phyloP scores from a whole-genome alignment of 2,797 vertebrate genomes.

The Sphenopsis melanotis region DNA sequence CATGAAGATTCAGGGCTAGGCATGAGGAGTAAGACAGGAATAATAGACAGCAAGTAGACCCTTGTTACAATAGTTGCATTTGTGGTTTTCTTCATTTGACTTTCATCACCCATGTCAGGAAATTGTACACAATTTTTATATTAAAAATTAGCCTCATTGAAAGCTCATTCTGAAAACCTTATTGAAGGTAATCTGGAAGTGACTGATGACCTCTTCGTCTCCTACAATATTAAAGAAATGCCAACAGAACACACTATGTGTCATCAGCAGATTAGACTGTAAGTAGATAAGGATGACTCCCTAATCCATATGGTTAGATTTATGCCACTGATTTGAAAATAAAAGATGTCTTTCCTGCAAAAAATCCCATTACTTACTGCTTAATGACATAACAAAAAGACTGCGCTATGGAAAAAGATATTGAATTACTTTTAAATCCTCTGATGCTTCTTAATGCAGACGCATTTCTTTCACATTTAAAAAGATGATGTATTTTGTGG shows the following conservation, averaged over 20 bases:
- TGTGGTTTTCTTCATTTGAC: background rate
- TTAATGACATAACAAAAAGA: conserved; percentile 35
- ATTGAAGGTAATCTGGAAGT: conserved; percentile 34
- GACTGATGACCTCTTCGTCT: conserved; percentile 26
- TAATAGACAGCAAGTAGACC: background rate
- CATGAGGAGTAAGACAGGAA: background rate
- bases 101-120: background rate
- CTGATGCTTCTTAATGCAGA: conserved; percentile 3
- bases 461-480: background rate
- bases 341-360: conserved; percentile 29
- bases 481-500: background rate
- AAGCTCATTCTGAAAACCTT: conserved; percentile 29
- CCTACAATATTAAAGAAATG: conserved; percentile 43
- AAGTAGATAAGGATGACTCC: conserved; percentile 58
- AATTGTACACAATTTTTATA: background rate
- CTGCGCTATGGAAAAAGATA: background rate
- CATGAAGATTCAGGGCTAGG: background rate
- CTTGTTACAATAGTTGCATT: background rate
- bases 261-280: conserved; percentile 55
- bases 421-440: conserved; percentile 41
- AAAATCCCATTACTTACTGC: conserved; percentile 56
- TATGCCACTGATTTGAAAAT: conserved; percentile 45
- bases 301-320: conserved; percentile 62
- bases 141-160: conserved; percentile 51
- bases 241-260: conserved; percentile 26